Evolutionary conservation across 2,888 invertebrate species (phyloP), one percentile per base, ranked within the genome.

Genomic region (Drosophila sordidula): DNA sequence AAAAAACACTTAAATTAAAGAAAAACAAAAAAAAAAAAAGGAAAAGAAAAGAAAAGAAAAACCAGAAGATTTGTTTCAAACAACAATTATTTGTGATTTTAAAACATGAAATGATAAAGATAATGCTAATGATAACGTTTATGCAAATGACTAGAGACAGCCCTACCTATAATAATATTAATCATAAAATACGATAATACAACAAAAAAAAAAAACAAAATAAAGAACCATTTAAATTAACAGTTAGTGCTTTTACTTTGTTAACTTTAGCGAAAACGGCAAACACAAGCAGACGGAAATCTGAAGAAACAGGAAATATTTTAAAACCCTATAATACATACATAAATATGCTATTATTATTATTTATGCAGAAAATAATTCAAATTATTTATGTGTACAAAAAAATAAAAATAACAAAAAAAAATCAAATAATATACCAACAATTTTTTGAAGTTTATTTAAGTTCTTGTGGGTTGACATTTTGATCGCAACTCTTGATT

Each of bases 31-130:
- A 46, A 16, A 44, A 42, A 12, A 39, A 38, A 50, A 26, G 34
- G 38, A n/a, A 44, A 18, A 32, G 12, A 42, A 16, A 92, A 2
- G 18, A 64, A 44, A 29, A 99, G 94, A 98, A 98, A 93, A 92
- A 62, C 68, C 92, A 71, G 75, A 71, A 61, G 29, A 88, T 84
- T 84, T 87, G 87, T 85, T 87, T 80, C 76, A 82, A 85, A 85
- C 82, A 84, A 82, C 74, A 81, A 83, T 87, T 80, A 84, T 85
- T 85, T 87, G 81, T 87, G 84, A 84, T 87, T 85, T 87, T 71
- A 80, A 74, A 69, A 72, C 82, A 80, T 85, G 78, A 84, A 84
- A 87, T 82, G 84, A 85, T 85, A 74, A 78, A 46, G 52, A 71
- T 62, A 73, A 78, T 67, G 66, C 45, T 70, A 64, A 70, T 58